Percentiles rank a stretch among this genome's conserved stretches.
These are phyloP conservation scores for Aphelinus certus DNA, from an alignment of 1,140 invertebrate species.

Conservation along the genomic window DNA sequence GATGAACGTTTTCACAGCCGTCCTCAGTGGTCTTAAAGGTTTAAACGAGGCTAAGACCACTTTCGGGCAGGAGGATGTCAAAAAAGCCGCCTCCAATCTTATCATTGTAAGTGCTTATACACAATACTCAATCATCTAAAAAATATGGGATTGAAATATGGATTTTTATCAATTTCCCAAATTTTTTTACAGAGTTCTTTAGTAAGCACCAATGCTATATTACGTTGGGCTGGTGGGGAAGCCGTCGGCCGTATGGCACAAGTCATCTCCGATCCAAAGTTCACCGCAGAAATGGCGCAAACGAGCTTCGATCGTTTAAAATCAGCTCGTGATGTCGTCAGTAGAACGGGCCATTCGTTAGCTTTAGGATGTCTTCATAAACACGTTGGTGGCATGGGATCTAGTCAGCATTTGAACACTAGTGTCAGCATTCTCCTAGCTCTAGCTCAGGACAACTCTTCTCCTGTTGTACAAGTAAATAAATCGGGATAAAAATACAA, in stretches of 20 bases:
- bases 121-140: too few relatives aligned
- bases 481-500: neutral
- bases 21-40: slow-evolving; percentile 89
- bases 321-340: slow-evolving; percentile 87
- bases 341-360: slow-evolving; percentile 90
- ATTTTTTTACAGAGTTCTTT: slow-evolving; percentile 72
- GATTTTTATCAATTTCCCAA: neutral
- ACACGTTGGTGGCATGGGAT: slow-evolving; percentile 90
- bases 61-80: slow-evolving; percentile 90
- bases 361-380: slow-evolving; percentile 92
- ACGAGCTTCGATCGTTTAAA: slow-evolving; percentile 91
- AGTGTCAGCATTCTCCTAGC: slow-evolving; percentile 94
- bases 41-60: slow-evolving; percentile 87
- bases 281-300: slow-evolving; percentile 91
- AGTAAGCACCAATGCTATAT: slow-evolving; percentile 83
- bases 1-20: slow-evolving; percentile 95
- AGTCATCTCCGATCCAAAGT: slow-evolving; percentile 84
- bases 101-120: slow-evolving; percentile 71
- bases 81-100: slow-evolving; percentile 83
- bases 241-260: slow-evolving; percentile 90
- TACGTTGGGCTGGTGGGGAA: slow-evolving; percentile 89
- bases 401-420: slow-evolving; percentile 90
- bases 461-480: slow-evolving; percentile 86
- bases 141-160: too few relatives aligned
- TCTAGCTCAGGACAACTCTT: slow-evolving; percentile 90